Evolutionary conservation across 2,888 invertebrate species (phyloP).

Genomic region (Phengaris arion): DNA sequence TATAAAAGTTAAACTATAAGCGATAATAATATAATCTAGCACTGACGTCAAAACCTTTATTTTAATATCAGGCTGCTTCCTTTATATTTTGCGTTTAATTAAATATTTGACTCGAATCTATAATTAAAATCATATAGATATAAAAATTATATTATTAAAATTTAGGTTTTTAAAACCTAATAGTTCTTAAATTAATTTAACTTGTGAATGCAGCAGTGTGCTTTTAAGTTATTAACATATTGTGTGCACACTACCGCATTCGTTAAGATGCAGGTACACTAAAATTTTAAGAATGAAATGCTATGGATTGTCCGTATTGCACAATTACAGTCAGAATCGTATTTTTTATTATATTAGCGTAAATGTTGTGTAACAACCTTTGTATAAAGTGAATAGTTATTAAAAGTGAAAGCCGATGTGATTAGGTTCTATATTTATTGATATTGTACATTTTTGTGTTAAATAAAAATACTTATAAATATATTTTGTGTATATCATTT

Average conservation of each 20-base stretch:
- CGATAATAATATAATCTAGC: neutral
- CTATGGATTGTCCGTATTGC: conserved; percentile 30
- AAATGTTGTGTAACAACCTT: conserved; percentile 67
- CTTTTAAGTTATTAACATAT: neutral
- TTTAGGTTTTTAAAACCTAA: neutral
- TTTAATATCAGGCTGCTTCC: neutral
- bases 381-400: conserved; percentile 64
- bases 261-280: neutral
- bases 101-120: conserved; percentile 4
- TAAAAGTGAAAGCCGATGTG: conserved; percentile 70
- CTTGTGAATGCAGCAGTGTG: neutral
- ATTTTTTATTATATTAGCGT: conserved; percentile 28
- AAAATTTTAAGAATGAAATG: conserved; percentile 22
- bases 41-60: neutral
- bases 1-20: neutral
- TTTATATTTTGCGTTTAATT: neutral
- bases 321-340: conserved; percentile 32
- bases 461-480: conserved; percentile 68
- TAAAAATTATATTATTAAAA: neutral
- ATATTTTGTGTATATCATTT: conserved; percentile 38
- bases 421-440: conserved; percentile 73
- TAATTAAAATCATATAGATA: neutral
- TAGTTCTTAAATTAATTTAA: neutral
- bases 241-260: neutral
- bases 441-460: conserved; percentile 78